These are phyloP conservation scores for Lepidotrigona ventralis DNA, from an alignment of 1,140 invertebrate genomes.

Conservation along the genomic window DNA sequence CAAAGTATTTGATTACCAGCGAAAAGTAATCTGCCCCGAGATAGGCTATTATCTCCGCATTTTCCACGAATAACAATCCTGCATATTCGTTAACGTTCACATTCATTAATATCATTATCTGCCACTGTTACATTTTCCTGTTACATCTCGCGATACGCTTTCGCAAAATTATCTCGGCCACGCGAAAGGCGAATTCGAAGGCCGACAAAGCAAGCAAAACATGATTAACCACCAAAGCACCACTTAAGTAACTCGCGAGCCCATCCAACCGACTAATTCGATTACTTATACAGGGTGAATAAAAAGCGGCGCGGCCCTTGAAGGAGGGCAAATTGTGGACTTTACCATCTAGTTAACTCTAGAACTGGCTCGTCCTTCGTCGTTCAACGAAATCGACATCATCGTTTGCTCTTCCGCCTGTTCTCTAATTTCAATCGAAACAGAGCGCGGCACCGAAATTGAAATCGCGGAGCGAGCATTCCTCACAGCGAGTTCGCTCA, in stretches of 20 bases:
- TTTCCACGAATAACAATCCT: no score
- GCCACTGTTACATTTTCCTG: neutral
- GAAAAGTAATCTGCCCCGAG: no score
- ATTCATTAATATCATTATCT: neutral
- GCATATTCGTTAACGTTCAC: no score
- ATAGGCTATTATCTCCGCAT: no score
- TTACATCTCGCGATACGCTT: neutral
- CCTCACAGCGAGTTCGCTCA: neutral
- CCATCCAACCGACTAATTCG: neutral
- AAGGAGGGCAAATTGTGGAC: neutral
- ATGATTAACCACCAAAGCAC: neutral
- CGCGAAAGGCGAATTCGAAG: neutral
- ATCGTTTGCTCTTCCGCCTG: neutral
- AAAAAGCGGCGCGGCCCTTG: neutral
- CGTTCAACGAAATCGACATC: conserved; percentile 3
- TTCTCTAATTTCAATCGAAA: conserved; percentile 1
- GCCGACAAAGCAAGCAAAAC: no score
- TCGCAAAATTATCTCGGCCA: neutral
- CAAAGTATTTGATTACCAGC: no score
- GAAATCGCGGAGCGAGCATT: neutral
- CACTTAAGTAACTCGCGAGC: neutral
- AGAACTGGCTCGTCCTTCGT: neutral
- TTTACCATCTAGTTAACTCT: neutral
- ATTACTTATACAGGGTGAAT: neutral
- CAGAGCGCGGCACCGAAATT: neutral